These are phyloP conservation scores for Macquaria australasica DNA, from an alignment of 2,113 vertebrate species.

Conservation along the genomic window DNA sequence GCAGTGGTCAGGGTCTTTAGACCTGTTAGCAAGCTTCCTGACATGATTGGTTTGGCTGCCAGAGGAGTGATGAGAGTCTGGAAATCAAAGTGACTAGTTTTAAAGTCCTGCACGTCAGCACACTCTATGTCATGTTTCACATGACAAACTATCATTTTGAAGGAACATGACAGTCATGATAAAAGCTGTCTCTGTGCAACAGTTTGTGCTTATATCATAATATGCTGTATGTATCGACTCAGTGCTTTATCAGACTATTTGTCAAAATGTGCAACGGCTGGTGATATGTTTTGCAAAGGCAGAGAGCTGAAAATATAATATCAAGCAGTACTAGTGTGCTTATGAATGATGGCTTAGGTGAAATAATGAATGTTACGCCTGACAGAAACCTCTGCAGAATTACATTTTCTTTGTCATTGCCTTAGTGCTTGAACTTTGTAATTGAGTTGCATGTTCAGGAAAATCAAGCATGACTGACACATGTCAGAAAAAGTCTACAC, in stretches of 20 bases:
- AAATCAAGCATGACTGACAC: conserved; percentile 25
- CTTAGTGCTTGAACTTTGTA: conserved; percentile 26
- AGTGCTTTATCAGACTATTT: conserved; percentile 46
- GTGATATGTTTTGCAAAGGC: conserved; percentile 17
- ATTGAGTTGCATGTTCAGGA: conserved; percentile 22
- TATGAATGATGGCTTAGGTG: neutral
- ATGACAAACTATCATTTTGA: conserved; percentile 10
- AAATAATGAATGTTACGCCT: neutral
- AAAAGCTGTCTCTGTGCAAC: conserved; percentile 9
- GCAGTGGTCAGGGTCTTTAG: neutral
- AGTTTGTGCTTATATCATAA: conserved; percentile 27
- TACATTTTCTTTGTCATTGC: conserved; percentile 14
- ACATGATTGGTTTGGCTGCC: conserved; percentile 41
- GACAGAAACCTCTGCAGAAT: neutral
- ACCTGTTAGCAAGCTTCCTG: conserved; percentile 36
- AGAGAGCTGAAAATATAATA: conserved; percentile 5
- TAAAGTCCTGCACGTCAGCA: neutral
- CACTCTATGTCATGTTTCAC: neutral
- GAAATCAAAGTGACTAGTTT: conserved; percentile 37
- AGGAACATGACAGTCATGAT: conserved; percentile 21
- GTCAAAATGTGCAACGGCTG: conserved; percentile 20
- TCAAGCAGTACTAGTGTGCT: neutral
- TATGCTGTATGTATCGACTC: conserved; percentile 7
- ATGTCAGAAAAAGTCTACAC: neutral
- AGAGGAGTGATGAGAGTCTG: conserved; percentile 32